Evolutionary conservation across 2,113 vertebrate species (phyloP).

Genomic region (Dicentrarchus labrax): DNA sequence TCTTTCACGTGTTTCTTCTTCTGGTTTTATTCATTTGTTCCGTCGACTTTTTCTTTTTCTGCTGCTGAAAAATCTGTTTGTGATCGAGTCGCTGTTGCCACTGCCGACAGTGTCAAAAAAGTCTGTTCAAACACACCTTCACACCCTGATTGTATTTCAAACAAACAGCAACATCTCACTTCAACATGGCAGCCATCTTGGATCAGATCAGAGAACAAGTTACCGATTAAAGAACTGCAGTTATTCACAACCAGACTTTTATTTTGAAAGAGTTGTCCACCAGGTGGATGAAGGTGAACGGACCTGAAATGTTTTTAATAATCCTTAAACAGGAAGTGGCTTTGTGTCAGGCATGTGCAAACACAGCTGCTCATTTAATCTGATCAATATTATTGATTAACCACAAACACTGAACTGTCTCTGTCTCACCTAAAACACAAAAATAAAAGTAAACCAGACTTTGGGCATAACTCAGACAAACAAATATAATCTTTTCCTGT

Average conservation of each 20-base stretch:
- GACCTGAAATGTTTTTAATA: background rate
- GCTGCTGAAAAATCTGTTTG: background rate
- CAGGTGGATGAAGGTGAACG: background rate
- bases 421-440: background rate
- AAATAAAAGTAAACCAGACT: background rate
- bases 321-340: constrained; percentile 19
- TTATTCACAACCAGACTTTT: background rate
- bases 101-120: constrained; percentile 35
- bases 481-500: background rate
- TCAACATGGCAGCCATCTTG: constrained; percentile 42
- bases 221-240: background rate
- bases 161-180: background rate
- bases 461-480: background rate
- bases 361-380: background rate
- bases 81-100: background rate
- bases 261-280: background rate
- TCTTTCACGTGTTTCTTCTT: background rate
- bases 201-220: constrained; percentile 11
- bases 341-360: background rate
- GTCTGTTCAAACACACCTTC: constrained; percentile 30
- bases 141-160: constrained; percentile 8
- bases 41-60: background rate
- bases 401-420: background rate
- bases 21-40: background rate
- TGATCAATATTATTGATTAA: constrained; percentile 9